Percentiles rank a stretch among this genome's conserved stretches.
These are phyloP conservation scores for Drosophila melanica DNA, from an alignment of 1,140 invertebrate genomes.

Conservation along the genomic window DNA sequence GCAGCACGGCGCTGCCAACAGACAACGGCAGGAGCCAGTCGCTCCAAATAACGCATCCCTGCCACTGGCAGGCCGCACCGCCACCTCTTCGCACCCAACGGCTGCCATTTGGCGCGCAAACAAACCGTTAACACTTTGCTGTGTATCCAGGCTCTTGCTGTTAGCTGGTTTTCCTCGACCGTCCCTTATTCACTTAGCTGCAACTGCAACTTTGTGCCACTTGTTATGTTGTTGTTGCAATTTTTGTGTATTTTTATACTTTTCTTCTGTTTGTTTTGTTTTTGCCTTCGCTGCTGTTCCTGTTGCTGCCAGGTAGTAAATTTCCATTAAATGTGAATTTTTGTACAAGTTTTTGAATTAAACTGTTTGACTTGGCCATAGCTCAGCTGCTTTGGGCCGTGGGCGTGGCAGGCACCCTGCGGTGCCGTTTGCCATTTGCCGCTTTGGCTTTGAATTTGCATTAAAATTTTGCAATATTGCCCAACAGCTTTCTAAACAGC, in stretches of 20 bases:
- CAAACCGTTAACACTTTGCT: slow-evolving; percentile 80
- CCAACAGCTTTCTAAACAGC: slow-evolving; percentile 45
- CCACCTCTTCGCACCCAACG: neutral
- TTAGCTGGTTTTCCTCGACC: neutral
- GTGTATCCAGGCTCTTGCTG: slow-evolving; percentile 24
- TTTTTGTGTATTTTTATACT: slow-evolving; percentile 1
- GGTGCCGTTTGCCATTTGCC: slow-evolving; percentile 37
- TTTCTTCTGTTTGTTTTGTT: slow-evolving; percentile 37
- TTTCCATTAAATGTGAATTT: slow-evolving; percentile 84
- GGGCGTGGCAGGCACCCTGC: slow-evolving; percentile 33
- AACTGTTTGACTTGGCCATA: slow-evolving; percentile 77
- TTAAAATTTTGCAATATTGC: slow-evolving; percentile 76
- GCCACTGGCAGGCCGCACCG: neutral
- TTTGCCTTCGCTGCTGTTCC: slow-evolving; percentile 38
- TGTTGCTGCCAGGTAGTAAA: slow-evolving; percentile 78
- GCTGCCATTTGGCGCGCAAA: slow-evolving; percentile 67
- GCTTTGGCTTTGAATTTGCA: slow-evolving; percentile 42
- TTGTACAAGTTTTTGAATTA: slow-evolving; percentile 84
- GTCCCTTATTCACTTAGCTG: slow-evolving; percentile 21
- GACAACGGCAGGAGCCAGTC: slow-evolving; percentile 58
- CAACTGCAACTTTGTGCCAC: slow-evolving; percentile 72
- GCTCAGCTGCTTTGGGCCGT: slow-evolving; percentile 51
- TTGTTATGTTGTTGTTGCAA: slow-evolving; percentile 52
- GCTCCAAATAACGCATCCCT: slow-evolving; percentile 25
- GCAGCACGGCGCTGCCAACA: slow-evolving; percentile 36